Evolutionary conservation across 2,113 vertebrate genomes (phyloP), one percentile per base, ranked within the genome.

Genomic region (Puffinus mauretanicus): DNA sequence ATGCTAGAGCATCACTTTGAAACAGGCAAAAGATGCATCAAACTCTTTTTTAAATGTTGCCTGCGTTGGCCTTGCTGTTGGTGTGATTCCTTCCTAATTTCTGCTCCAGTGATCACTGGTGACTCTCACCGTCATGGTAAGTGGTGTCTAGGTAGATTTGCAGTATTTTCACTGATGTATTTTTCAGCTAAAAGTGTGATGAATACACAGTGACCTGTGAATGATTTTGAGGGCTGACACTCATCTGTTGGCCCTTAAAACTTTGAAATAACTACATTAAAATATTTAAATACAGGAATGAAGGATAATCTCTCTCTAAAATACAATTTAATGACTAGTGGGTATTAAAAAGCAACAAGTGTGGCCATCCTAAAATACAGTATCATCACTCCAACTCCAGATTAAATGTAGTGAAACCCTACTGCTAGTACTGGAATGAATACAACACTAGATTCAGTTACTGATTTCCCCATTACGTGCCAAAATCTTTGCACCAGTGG

Each of bases 231-330:
- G 49, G 84, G 47, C 16, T 79, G 57, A 71, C 57, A 51, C 21
- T 89, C 47, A 72, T 61, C 73, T 96, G 24, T 47, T 93, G 91
- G 95, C 93, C 87, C 90, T 89, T 90, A 85, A 91, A 96, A 93
- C 49, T 79, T 82, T 82, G 78, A 76, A 95, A 94, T 72, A 94
- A 87, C 75, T 65, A n/a, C 49, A 79, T 30, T 87, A 65, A 87
- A 94, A 85, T 90, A 89, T 82, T 91, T 93, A 85, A 94, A 95
- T 40, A 85, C 9, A 61, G 17, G 44, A 91, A 87, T 61, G 52
- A 89, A 96, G 85, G 61, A 76, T 20, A 91, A 36, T 34, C 6
- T 62, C 26, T 60, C 42, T 82, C 61, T 89, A 93, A 91, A 95
- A 84, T 3, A 76, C 73, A 91, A 75, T 87, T 82, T 72, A 94